Evolutionary conservation across 2,888 invertebrate species (phyloP), one percentile per base, ranked within the genome.

Genomic region (Mesorhabditis belari): DNA sequence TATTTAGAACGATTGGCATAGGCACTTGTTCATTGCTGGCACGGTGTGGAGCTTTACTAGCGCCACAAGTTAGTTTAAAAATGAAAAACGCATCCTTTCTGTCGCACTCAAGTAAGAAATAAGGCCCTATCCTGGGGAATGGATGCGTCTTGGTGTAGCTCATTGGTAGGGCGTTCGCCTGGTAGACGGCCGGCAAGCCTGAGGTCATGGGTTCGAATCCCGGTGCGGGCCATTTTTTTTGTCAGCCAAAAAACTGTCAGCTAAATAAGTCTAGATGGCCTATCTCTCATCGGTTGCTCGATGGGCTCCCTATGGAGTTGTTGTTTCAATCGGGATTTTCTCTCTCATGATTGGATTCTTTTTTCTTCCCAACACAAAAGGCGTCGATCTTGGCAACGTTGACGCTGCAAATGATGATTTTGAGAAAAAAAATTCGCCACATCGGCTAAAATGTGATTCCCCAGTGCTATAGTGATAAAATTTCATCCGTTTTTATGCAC

Each of bases 1-100:
- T 51, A 24, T 51, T 5, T 25, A 54, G 21, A 5, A 29, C 23
- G 12, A 49, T 62, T 55, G 67, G 70, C 6, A 55, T 75, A 26
- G 76, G 76, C 2, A 70, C 75, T 2, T 77, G 77, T 57, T 75
- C 75, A 3, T 64, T 77, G 17, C 49, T 77, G 49, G 77, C 77
- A 12, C 60, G 77, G 49, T 63, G 69, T 19, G 77, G 77, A 24
- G 77, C 77, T 24, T 66, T 77, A 9, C 51, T 76, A 4, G 77
- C 77, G 17, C 77, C 77, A 2, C 60, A 65, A 59, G 75, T 74
- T 51, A 61, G 44, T 58, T 12, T 25, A 25, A 25, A 12, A 12
- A 19, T 19, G 3, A 51, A 51, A 3, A 2, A n/a, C 12, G 12
- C 26, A 5, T 28, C n/a, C 19, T 55, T 27, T 21, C 55, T 4